These are phyloP conservation scores for Australoheros scitulus DNA, from an alignment of 2,113 vertebrate species.

Conservation along the genomic window DNA sequence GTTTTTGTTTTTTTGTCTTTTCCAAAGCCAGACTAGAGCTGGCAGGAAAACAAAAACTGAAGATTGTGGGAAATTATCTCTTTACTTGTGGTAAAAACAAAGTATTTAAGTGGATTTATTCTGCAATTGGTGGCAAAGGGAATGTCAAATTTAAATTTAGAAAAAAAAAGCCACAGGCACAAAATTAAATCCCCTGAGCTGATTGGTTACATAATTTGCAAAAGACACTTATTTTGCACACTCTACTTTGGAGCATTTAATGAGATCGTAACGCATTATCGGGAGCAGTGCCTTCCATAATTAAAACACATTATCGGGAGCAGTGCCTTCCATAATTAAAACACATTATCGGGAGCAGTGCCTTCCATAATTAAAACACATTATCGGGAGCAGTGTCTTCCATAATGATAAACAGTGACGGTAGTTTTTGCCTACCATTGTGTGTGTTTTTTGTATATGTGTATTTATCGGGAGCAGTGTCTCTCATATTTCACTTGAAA, in stretches of 20 bases:
- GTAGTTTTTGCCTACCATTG: conserved; percentile 98
- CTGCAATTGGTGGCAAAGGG: not conserved
- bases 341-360: conserved; percentile 97
- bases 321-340: no score
- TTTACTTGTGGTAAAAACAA: not conserved
- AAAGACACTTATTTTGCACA: conserved; percentile 62
- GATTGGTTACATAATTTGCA: conserved; percentile 16
- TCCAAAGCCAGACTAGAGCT: not conserved
- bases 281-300: conserved; percentile 98
- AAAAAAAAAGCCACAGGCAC: not conserved
- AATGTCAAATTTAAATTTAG: not conserved
- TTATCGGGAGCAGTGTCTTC: conserved; percentile 96
- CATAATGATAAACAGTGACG: conserved; percentile 92
- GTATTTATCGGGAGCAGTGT: conserved; percentile 97
- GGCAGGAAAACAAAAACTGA: not conserved
- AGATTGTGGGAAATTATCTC: not conserved
- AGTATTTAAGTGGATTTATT: not conserved
- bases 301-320: conserved; percentile 89
- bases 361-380: conserved; percentile 89
- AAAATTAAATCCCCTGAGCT: not conserved
- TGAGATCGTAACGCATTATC: conserved; percentile 85
- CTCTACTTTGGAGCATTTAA: conserved; percentile 60
- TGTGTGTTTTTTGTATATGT: conserved; percentile 58
- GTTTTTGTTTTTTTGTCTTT: no score
- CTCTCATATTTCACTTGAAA: conserved; percentile 95